phyloP scores from a whole-genome alignment of 1,140 invertebrate species.

The Pinna nobilis region DNA sequence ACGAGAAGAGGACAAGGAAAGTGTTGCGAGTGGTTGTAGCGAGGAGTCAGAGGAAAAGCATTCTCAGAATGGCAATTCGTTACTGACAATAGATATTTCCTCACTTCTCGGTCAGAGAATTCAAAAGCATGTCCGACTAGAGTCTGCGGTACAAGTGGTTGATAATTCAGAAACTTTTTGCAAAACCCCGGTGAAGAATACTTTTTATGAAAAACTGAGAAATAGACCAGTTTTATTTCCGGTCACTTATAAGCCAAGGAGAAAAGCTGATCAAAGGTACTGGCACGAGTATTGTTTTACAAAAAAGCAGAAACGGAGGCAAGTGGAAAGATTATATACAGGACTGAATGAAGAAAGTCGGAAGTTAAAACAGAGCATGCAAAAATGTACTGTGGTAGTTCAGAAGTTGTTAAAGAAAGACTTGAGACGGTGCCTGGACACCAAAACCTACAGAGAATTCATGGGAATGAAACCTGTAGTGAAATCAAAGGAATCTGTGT shows the following conservation, averaged over 20 bases:
- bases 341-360: conserved; percentile 55
- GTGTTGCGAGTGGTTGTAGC: conserved; percentile 39
- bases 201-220: conserved; percentile 55
- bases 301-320: conserved; percentile 52
- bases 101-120: conserved; percentile 65
- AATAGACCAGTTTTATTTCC: conserved; percentile 53
- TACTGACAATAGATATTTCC: conserved; percentile 60
- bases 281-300: conserved; percentile 63
- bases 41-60: conserved; percentile 36
- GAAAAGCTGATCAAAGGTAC: conserved; percentile 42
- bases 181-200: conserved; percentile 60
- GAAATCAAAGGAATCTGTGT: conserved; percentile 35
- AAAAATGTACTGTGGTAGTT: conserved; percentile 52
- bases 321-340: conserved; percentile 45
- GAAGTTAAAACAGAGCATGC: conserved; percentile 44
- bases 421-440: conserved; percentile 42
- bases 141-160: conserved; percentile 52
- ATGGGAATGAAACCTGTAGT: conserved; percentile 15
- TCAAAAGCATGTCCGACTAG: conserved; percentile 60
- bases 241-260: conserved; percentile 56
- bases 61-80: conserved; percentile 46
- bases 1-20: conserved; percentile 16
- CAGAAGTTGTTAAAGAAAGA: conserved; percentile 47
- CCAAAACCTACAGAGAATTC: conserved; percentile 18
- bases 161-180: conserved; percentile 63